Conservation (phyloP, 2,888 invertebrate species). For the Fragum sueziense region DNA sequence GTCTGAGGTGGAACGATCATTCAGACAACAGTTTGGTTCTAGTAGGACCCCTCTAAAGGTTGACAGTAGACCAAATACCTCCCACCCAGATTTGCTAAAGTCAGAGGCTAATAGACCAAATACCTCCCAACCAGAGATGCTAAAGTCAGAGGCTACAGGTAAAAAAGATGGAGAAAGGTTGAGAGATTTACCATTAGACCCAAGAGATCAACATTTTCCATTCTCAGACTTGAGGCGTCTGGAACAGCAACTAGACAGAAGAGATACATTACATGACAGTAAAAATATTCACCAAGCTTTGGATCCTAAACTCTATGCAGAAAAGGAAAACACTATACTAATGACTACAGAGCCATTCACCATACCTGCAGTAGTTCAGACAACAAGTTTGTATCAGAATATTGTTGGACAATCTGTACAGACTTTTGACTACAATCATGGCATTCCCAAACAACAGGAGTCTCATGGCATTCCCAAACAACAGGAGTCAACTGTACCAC, state of each 20-base stretch:
- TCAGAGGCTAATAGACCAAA: background rate
- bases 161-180: background rate
- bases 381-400: background rate
- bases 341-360: background rate
- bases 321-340: background rate
- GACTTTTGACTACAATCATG: slow-evolving; percentile 57
- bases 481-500: background rate
- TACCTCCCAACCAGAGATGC: background rate
- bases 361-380: background rate
- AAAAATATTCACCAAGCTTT: background rate
- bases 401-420: background rate
- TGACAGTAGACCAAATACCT: background rate
- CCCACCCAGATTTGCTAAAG: no score
- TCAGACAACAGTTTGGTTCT: background rate
- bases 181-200: background rate
- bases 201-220: background rate
- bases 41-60: background rate
- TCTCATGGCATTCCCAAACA: slow-evolving; percentile 35
- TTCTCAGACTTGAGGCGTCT: background rate
- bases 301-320: background rate
- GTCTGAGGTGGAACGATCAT: background rate
- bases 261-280: background rate
- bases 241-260: background rate
- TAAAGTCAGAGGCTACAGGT: background rate
- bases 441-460: slow-evolving; percentile 15